Evolutionary conservation across 2,888 invertebrate genomes (phyloP), one percentile per base, ranked within the genome.

Genomic region (Lymantria dispar): DNA sequence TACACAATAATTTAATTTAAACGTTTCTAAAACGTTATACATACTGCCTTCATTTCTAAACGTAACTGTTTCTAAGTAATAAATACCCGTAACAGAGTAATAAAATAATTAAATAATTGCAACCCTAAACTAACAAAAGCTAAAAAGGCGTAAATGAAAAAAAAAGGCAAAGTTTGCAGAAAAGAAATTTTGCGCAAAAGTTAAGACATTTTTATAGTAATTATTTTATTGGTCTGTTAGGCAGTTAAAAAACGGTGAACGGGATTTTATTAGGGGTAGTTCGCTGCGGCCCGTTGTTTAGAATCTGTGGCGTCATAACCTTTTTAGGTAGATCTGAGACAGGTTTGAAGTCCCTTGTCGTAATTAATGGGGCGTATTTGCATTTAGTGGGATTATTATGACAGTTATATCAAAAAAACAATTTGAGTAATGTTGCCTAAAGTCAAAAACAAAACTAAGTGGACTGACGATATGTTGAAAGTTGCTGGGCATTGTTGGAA

Each of bases 181-280:
- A 85, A 85, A 85, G 84, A 87, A 87, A 85, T 86, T 80, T 85
- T 84, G 86, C 83, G 71, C 80, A 85, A 83, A 65, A 47, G 44
- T 42, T 63, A 60, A 56, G 49, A 56, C 39, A 58, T 14, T 60
- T 59, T 51, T 43, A 55, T 57, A 60, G 60, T 72, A 64, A 72
- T 76, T 72, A 70, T 70, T 81, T 79, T 77, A 77, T 77, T 70
- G 54, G 22, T 22, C 56, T 62, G 58, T 64, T 52, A 49, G 33
- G 62, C 70, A 60, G 69, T 67, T 67, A 59, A 67, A 58, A 62
- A 68, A 62, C 54, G 60, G 64, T 62, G 52, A 55, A 58, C 45
- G 45, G 53, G 62, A 67, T 69, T 74, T 67, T 62, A 45, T 37
- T 54, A 47, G 60, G 64, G 64, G 69, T 60, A 68, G 71, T 59